Percentiles rank a stretch among this genome's conserved stretches.
phyloP scores from a whole-genome alignment of 2,113 vertebrate genomes.

The Aptenodytes forsteri region DNA sequence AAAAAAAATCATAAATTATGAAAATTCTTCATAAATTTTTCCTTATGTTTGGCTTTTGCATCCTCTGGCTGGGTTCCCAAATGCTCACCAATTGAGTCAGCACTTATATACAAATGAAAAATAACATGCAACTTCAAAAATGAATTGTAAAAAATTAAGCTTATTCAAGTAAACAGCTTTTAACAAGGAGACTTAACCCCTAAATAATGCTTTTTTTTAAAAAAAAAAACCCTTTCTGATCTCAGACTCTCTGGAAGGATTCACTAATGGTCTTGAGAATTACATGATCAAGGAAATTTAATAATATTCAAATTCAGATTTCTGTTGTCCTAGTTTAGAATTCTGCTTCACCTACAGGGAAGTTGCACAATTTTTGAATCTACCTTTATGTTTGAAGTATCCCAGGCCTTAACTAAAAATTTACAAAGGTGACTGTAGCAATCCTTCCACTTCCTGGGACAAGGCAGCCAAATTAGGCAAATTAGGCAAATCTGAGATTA shows the following conservation, averaged over 20 bases:
- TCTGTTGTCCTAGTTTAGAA: background rate
- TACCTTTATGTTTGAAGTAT: background rate
- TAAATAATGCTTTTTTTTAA: background rate
- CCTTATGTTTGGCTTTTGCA: background rate
- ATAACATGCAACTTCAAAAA: background rate
- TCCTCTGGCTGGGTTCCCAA: background rate
- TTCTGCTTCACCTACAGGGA: background rate
- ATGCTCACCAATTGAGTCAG: background rate
- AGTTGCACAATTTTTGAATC: background rate
- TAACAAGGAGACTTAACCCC: background rate
- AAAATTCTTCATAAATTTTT: background rate
- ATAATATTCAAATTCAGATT: background rate
- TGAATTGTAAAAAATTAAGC: background rate
- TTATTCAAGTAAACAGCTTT: background rate
- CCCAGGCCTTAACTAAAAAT: background rate
- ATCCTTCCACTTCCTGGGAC: background rate
- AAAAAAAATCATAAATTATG: background rate
- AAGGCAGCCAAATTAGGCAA: background rate
- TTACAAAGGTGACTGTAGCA: background rate
- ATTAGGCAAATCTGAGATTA: background rate
- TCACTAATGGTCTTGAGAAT: rapidly evolving
- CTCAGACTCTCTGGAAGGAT: background rate
- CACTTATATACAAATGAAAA: background rate
- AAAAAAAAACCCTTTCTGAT: background rate
- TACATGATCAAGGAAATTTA: background rate